Conservation (phyloP, 2,113 vertebrate species). For the Cairina moschata region DNA sequence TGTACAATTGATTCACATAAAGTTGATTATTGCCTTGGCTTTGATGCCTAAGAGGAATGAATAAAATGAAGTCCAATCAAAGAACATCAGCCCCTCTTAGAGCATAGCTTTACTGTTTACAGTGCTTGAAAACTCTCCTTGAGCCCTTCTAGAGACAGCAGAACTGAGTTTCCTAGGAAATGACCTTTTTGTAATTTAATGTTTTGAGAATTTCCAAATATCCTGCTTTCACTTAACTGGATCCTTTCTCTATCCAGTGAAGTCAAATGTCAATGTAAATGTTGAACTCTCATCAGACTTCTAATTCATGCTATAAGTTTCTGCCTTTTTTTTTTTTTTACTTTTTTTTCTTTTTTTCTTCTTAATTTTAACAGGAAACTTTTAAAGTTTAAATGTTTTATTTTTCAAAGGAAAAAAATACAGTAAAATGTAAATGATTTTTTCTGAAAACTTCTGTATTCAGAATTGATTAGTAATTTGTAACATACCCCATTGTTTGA, state of each 20-base stretch:
- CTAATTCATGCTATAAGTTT: neutral
- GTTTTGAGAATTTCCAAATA: slow-evolving; percentile 44
- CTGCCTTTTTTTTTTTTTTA: neutral
- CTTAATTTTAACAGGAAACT: neutral
- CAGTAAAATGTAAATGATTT: neutral
- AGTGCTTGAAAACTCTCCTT: slow-evolving; percentile 17
- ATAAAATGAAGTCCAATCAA: slow-evolving; percentile 27
- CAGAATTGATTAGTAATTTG: neutral
- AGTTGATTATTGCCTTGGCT: slow-evolving; percentile 8
- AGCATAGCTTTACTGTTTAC: slow-evolving; percentile 8
- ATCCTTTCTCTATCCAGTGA: slow-evolving; percentile 2
- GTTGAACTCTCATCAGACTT: neutral
- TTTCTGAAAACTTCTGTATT: neutral
- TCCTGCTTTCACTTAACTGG: slow-evolving; percentile 32
- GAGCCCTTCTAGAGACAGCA: slow-evolving; percentile 1
- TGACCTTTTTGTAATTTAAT: slow-evolving; percentile 19
- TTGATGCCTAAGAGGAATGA: neutral
- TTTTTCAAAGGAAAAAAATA: neutral
- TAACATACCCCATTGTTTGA: neutral
- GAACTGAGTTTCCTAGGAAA: slow-evolving; percentile 18
- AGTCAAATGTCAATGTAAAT: neutral
- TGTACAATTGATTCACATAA: neutral
- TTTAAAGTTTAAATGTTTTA: slow-evolving; percentile 5
- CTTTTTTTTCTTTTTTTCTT: neutral
- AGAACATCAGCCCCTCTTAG: slow-evolving; percentile 1